These are phyloP conservation scores for Platichthys stellatus DNA, from an alignment of 2,113 vertebrate species.

Conservation along the genomic window DNA sequence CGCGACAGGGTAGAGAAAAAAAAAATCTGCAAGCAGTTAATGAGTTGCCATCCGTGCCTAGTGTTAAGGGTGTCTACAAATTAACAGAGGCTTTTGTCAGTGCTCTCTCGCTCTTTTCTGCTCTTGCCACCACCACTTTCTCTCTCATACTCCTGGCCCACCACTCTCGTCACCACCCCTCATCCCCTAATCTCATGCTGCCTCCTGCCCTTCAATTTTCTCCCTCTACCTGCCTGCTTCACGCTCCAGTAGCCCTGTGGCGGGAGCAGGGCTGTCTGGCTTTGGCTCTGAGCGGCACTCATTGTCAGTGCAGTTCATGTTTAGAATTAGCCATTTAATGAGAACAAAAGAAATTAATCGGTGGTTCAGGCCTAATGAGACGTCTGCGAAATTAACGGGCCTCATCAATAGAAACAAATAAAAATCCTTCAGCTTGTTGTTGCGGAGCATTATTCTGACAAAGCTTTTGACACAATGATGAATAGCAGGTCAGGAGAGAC, in stretches of 20 bases:
- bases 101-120: slow-evolving; percentile 40
- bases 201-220: slow-evolving; percentile 67
- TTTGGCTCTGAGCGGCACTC: slow-evolving; percentile 70
- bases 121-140: slow-evolving; percentile 52
- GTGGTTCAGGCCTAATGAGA: slow-evolving; percentile 98
- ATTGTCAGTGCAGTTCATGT: slow-evolving; percentile 86
- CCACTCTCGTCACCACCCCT: not conserved
- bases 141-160: slow-evolving; percentile 21
- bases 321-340: slow-evolving; percentile 95
- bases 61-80: slow-evolving; percentile 76
- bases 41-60: slow-evolving; percentile 69
- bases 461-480: slow-evolving; percentile 88
- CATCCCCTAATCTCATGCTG: slow-evolving; percentile 22
- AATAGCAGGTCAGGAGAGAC: slow-evolving; percentile 90
- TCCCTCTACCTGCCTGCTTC: slow-evolving; percentile 76
- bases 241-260: slow-evolving; percentile 63
- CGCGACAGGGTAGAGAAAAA: slow-evolving; percentile 28
- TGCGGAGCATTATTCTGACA: slow-evolving; percentile 85
- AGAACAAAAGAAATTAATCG: slow-evolving; percentile 99
- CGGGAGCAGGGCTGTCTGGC: slow-evolving; percentile 68
- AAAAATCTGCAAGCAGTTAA: slow-evolving; percentile 69
- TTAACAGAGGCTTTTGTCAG: slow-evolving; percentile 76
- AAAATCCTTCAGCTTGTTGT: slow-evolving; percentile 88
- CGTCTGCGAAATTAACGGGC: slow-evolving; percentile 92
- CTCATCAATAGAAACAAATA: slow-evolving; percentile 95